These are phyloP conservation scores for Marronus borbonicus DNA, from an alignment of 2,888 invertebrate genomes.

Conservation along the genomic window DNA sequence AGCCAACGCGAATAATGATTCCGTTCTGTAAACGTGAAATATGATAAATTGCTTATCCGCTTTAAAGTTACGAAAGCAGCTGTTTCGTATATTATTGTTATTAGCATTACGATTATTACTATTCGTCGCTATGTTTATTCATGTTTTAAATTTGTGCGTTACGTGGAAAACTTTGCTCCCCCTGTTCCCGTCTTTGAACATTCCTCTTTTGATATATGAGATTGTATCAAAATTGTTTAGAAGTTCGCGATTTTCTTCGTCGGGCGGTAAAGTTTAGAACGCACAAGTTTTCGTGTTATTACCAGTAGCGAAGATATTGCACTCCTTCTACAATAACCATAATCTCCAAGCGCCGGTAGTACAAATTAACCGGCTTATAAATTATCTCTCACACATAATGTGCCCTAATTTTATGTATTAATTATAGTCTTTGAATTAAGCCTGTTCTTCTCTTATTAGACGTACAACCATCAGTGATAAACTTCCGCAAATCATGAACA, in stretches of 20 bases:
- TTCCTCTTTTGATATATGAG: conserved; percentile 42
- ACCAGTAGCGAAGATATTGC: conserved; percentile 18
- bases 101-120: conserved; percentile 36
- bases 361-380: conserved; percentile 45
- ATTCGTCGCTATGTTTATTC: conserved; percentile 23
- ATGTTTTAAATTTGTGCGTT: conserved; percentile 34
- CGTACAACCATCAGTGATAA: background rate
- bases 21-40: conserved; percentile 17
- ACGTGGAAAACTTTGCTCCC: conserved; percentile 18
- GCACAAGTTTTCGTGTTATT: conserved; percentile 28
- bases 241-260: conserved; percentile 41
- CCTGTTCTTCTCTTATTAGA: conserved; percentile 12
- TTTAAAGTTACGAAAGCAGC: conserved; percentile 28
- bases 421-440: conserved; percentile 30
- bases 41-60: conserved; percentile 37
- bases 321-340: conserved; percentile 24
- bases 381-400: conserved; percentile 38
- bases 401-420: conserved; percentile 36
- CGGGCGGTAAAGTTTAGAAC: conserved; percentile 13
- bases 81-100: conserved; percentile 22
- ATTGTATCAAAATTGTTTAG: conserved; percentile 49
- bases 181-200: conserved; percentile 6
- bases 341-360: conserved; percentile 28
- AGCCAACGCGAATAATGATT: conserved; percentile 30
- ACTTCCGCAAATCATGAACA: conserved; percentile 11